Evolutionary conservation across 2,113 vertebrate genomes (phyloP).

Genomic region (Fulmarus glacialis): DNA sequence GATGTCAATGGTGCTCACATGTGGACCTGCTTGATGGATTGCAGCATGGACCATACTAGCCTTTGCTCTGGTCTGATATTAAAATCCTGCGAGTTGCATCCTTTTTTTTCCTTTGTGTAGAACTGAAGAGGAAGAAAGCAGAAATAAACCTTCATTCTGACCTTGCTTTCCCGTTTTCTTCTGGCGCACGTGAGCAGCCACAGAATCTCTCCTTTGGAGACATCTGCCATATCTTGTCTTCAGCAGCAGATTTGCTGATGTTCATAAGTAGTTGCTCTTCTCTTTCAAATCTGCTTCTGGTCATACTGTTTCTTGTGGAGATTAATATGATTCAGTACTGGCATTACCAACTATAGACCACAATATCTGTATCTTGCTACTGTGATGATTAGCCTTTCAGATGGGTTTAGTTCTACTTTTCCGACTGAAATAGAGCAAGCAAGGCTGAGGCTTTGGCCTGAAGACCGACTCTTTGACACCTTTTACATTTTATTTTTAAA

Average conservation of each 20-base stretch:
- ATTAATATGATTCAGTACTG: neutral
- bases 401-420: neutral
- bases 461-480: neutral
- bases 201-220: neutral
- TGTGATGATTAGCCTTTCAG: neutral
- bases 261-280: neutral
- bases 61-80: neutral
- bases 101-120: neutral
- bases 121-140: neutral
- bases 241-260: neutral
- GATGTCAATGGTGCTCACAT: neutral
- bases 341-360: neutral
- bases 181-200: rapidly evolving
- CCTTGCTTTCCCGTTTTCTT: neutral
- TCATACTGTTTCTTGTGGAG: neutral
- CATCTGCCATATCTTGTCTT: neutral
- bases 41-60: neutral
- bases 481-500: neutral
- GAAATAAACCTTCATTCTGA: neutral
- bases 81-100: neutral
- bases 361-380: neutral
- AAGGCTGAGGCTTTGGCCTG: neutral
- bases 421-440: neutral
- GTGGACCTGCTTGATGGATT: neutral
- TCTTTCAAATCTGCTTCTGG: neutral